Base-by-base conservation (phyloP, 2,113 vertebrate genomes). In the Phylloscopus whistleri region DNA sequence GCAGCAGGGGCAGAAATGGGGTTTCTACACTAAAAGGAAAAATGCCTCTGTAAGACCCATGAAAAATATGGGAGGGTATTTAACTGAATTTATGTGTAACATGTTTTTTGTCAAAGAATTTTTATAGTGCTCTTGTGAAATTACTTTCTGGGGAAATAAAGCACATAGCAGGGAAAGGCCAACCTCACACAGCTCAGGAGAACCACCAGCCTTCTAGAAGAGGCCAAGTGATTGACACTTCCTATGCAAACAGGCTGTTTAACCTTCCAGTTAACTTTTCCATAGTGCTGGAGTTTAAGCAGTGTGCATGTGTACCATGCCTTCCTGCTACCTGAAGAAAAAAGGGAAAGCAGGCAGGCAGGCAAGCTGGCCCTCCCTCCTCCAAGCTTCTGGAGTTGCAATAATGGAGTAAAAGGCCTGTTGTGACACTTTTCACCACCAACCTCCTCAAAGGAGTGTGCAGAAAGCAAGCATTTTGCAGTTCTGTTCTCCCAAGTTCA, bases 261-360 rank as follows among this genome's bases (percentile, higher is more conserved):
- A 70, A 89, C 33, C 49, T 82, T 73, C 58, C 56, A 78, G 6
- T 53, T 44, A 78, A 19, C 13, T n/a, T n/a, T 60, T 78, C 39
- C 44, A 3, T 13, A 28, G 14, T 7, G 1, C 56, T 13, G 7
- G 49, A 27, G 31, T 39, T 35, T 56, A 48, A n/a, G 17, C 2
- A 0, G 14, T 0, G 0, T 59, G 39, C 10, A 0, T 41, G 17
- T 21, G 30, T 48, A 39, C 68, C 6, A 0, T 69, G 28, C 31
- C 37, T 70, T 62, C 46, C 39, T 69, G 90, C 46, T 58, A 33
- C 6, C 2, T 33, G 22, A 55, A 46, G 18, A 33, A 59, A 15
- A 35, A 31, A 13, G 13, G 19, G 7, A 82, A 62, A 53, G 75
- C 33, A 70, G 13, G 44, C 49, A 66, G 37, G 20, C 59, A 58